These are phyloP conservation scores for Daboia siamensis DNA, from an alignment of 2,113 vertebrate species.

Conservation along the genomic window DNA sequence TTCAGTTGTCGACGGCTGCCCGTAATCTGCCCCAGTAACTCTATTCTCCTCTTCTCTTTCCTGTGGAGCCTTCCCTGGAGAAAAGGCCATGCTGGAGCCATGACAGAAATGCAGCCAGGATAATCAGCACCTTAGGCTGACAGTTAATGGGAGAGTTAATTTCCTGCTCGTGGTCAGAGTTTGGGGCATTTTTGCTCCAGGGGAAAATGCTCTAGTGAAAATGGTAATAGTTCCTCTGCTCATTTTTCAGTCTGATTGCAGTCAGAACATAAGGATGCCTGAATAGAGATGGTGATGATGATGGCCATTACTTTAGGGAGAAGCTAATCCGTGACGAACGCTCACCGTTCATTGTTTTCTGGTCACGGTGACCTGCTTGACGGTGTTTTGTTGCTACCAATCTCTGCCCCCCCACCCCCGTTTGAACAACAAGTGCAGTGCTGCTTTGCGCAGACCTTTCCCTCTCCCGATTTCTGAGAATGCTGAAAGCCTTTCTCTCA, in stretches of 20 bases:
- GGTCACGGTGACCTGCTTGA: slow-evolving; percentile 1
- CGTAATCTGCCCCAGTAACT: not conserved
- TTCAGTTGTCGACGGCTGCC: not conserved
- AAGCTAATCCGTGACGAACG: not conserved
- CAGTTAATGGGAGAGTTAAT: not conserved
- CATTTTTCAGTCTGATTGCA: not conserved
- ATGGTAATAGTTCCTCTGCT: not conserved
- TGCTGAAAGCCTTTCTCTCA: not conserved
- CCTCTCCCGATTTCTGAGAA: not conserved
- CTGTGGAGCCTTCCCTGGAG: not conserved
- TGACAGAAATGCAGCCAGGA: not conserved
- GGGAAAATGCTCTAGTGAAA: not conserved
- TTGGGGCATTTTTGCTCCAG: not conserved
- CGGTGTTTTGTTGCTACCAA: not conserved
- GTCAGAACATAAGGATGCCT: not conserved
- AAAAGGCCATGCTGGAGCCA: not conserved
- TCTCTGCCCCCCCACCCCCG: not conserved
- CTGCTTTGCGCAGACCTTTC: not conserved
- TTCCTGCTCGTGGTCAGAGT: not conserved
- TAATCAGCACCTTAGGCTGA: not conserved
- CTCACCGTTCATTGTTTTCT: not conserved
- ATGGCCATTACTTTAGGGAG: not conserved
- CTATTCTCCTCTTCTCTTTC: not conserved
- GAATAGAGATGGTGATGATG: not conserved
- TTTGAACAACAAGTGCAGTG: not conserved